A percentile compares a stretch with the other conserved stretches of the same genome.
phyloP scores from a whole-genome alignment of 2,797 vertebrate genomes.

The Leuciscus waleckii region DNA sequence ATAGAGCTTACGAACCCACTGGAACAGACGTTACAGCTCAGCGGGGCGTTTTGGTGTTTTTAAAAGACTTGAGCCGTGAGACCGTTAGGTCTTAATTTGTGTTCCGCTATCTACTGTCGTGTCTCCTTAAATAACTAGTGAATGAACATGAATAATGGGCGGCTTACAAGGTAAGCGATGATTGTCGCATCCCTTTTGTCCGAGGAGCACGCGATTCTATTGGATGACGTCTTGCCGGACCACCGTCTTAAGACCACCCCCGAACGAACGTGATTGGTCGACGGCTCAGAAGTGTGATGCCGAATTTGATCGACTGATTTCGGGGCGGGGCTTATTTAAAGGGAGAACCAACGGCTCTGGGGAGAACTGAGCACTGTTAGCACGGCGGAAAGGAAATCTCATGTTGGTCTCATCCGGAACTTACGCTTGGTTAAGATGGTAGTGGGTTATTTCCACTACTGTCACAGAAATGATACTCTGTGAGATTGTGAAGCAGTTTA shows the following conservation, averaged over 20 bases:
- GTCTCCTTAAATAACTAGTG: conserved; percentile 72
- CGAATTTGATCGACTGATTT: conserved; percentile 88
- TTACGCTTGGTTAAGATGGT: neutral
- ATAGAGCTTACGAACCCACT: neutral
- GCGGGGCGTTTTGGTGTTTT: conserved; percentile 27
- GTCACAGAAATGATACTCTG: neutral
- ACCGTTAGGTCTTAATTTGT: conserved; percentile 54
- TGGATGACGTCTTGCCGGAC: conserved; percentile 78
- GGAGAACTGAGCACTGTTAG: conserved; percentile 52
- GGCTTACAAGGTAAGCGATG: conserved; percentile 62
- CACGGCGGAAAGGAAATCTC: neutral
- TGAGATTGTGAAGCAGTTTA: neutral
- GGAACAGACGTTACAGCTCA: conserved; percentile 19
- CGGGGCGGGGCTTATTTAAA: conserved; percentile 78
- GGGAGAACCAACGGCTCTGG: conserved; percentile 58
- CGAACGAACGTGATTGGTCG: conserved; percentile 71
- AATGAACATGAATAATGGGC: conserved; percentile 70
- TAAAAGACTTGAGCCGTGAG: neutral
- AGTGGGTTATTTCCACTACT: neutral
- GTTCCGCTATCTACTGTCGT: conserved; percentile 58
- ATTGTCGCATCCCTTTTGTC: conserved; percentile 71
- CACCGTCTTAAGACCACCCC: conserved; percentile 76
- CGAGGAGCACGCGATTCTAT: conserved; percentile 62
- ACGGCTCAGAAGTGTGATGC: conserved; percentile 69
- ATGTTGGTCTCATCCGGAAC: conserved; percentile 35